A percentile compares a stretch with the other conserved stretches of the same genome.
These are phyloP conservation scores for Harlomillsia oculata DNA, from an alignment of 1,140 invertebrate genomes.

Conservation along the genomic window DNA sequence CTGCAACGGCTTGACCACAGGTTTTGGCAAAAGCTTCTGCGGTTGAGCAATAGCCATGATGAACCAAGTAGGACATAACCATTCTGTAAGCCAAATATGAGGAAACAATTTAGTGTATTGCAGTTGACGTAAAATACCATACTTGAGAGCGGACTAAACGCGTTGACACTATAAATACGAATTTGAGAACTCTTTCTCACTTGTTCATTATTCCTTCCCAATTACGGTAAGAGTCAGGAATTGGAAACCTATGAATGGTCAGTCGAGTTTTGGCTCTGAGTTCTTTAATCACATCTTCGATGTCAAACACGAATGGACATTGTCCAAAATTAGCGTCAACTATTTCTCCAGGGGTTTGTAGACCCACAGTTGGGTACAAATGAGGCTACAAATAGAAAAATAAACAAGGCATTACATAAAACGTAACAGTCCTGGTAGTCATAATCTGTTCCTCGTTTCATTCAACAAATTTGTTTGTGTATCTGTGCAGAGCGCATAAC, in stretches of 20 bases:
- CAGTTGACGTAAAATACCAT: no score
- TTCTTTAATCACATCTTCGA: conserved; percentile 92
- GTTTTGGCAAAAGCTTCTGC: conserved; percentile 90
- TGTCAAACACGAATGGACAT: conserved; percentile 93
- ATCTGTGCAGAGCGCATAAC: no score
- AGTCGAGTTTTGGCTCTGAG: conserved; percentile 66
- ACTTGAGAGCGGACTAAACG: no score
- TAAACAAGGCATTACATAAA: background rate
- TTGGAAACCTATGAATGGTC: conserved; percentile 77
- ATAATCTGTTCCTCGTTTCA: background rate
- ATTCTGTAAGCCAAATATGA: conserved; percentile 53
- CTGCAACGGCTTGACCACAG: conserved; percentile 80
- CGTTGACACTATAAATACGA: conserved; percentile 16
- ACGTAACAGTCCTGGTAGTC: background rate
- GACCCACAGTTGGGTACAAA: conserved; percentile 94
- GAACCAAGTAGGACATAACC: conserved; percentile 93
- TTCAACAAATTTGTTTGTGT: no score
- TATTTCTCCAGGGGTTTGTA: conserved; percentile 95
- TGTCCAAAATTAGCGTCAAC: conserved; percentile 99
- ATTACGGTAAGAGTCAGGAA: conserved; percentile 75
- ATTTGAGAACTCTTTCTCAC: conserved; percentile 43
- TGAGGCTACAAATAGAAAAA: conserved; percentile 60
- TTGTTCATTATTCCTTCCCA: conserved; percentile 84
- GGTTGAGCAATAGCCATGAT: conserved; percentile 89
- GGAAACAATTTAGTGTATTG: no score